A percentile compares a stretch with the other conserved stretches of the same genome.
These are phyloP conservation scores for Sinonovacula constricta DNA, from an alignment of 1,140 invertebrate species.

Conservation along the genomic window DNA sequence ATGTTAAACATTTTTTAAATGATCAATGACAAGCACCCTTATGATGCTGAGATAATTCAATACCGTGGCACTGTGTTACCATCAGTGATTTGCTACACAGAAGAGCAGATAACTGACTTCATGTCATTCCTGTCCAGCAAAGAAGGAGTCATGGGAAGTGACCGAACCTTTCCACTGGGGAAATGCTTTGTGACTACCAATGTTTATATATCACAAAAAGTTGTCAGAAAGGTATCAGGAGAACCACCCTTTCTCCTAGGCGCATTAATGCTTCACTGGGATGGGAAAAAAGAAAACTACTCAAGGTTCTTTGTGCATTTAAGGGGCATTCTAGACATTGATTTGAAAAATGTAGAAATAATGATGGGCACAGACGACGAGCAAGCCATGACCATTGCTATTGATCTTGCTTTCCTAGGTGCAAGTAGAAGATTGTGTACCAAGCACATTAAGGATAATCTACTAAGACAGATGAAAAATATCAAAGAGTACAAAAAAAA, in stretches of 20 bases:
- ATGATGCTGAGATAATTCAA: slow-evolving; percentile 17
- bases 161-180: slow-evolving; percentile 42
- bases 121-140: slow-evolving; percentile 11
- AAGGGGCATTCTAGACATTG: neutral
- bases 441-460: too few relatives aligned
- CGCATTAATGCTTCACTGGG: slow-evolving; percentile 44
- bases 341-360: slow-evolving; percentile 11
- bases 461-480: slow-evolving; percentile 37
- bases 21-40: neutral
- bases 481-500: neutral
- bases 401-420: slow-evolving; percentile 23
- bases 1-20: slow-evolving; percentile 20
- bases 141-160: slow-evolving; percentile 17
- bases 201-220: slow-evolving; percentile 36
- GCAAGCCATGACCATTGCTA: slow-evolving; percentile 43
- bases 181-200: slow-evolving; percentile 27
- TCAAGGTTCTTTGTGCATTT: slow-evolving; percentile 21
- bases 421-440: slow-evolving; percentile 22
- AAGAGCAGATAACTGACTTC: slow-evolving; percentile 35
- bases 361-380: slow-evolving; percentile 48
- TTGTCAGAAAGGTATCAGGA: slow-evolving; percentile 19
- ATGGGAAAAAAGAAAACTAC: slow-evolving; percentile 25
- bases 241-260: slow-evolving; percentile 38
- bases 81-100: slow-evolving; percentile 2
- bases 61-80: too few relatives aligned